Conservation (phyloP, 2,888 invertebrate species). For the Glyphotaelius pellucidus region DNA sequence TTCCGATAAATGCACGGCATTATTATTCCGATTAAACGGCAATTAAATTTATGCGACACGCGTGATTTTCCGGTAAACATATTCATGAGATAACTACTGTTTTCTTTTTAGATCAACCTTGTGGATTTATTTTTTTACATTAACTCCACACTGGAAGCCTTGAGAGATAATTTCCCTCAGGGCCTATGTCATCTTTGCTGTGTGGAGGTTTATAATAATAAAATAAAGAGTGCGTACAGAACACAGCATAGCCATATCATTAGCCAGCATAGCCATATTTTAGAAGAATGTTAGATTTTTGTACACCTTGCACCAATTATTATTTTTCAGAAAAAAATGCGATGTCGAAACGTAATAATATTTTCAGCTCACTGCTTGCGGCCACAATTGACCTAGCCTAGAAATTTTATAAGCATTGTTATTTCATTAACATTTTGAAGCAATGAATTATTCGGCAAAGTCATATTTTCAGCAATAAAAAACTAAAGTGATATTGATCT, state of each 20-base stretch:
- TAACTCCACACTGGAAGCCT: too few relatives aligned
- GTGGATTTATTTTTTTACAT: too few relatives aligned
- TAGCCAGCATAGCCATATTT: too few relatives aligned
- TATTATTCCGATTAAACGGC: too few relatives aligned
- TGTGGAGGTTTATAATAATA: background rate
- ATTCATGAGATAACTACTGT: too few relatives aligned
- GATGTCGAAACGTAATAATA: background rate
- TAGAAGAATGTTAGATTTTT: background rate
- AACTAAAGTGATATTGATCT: conserved; percentile 12
- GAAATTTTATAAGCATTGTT: background rate
- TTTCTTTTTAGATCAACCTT: too few relatives aligned
- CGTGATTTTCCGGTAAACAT: too few relatives aligned
- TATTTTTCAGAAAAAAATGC: background rate
- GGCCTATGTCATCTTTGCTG: too few relatives aligned
- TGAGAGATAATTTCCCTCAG: too few relatives aligned
- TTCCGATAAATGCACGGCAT: too few relatives aligned
- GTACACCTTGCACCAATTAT: background rate
- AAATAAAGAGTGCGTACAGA: background rate
- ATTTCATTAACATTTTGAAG: background rate
- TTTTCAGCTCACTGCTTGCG: background rate
- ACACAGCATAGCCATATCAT: background rate
- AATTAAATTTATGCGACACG: too few relatives aligned
- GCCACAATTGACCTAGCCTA: background rate
- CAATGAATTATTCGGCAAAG: conserved; percentile 2
- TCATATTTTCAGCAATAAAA: background rate